phyloP scores from a whole-genome alignment of 2,113 vertebrate species.

The Lepus timidus region DNA sequence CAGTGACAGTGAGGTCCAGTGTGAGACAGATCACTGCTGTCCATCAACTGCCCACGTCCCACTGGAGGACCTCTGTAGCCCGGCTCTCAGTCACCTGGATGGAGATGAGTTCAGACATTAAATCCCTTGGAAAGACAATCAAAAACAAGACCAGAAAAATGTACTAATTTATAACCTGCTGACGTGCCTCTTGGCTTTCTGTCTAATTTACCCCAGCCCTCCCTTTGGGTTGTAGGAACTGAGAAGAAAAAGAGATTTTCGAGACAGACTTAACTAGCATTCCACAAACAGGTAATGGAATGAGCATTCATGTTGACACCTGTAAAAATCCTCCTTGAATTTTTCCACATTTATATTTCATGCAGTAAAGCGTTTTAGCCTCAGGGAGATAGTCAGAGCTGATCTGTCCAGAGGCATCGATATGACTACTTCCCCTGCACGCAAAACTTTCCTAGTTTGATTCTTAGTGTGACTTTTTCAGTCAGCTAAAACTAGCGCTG shows the following conservation, averaged over 20 bases:
- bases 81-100: background rate
- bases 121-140: background rate
- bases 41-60: too few relatives aligned
- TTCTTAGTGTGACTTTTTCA: background rate
- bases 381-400: constrained; percentile 62
- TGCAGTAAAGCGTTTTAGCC: constrained; percentile 60
- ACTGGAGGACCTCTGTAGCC: too few relatives aligned
- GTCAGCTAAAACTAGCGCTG: constrained; percentile 49
- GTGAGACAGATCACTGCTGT: background rate
- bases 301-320: constrained; percentile 83
- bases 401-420: constrained; percentile 61
- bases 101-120: background rate
- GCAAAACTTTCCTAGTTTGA: background rate
- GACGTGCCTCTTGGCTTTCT: background rate
- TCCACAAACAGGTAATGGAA: constrained; percentile 78
- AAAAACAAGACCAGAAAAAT: background rate
- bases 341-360: constrained; percentile 80
- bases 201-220: background rate
- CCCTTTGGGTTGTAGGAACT: constrained; percentile 20
- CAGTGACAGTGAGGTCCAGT: background rate
- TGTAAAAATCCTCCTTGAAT: constrained; percentile 81
- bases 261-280: constrained; percentile 75
- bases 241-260: constrained; percentile 50
- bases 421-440: constrained; percentile 25
- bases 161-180: background rate